phyloP scores from a whole-genome alignment of 2,797 vertebrate genomes.

The Limnodromus scolopaceus region DNA sequence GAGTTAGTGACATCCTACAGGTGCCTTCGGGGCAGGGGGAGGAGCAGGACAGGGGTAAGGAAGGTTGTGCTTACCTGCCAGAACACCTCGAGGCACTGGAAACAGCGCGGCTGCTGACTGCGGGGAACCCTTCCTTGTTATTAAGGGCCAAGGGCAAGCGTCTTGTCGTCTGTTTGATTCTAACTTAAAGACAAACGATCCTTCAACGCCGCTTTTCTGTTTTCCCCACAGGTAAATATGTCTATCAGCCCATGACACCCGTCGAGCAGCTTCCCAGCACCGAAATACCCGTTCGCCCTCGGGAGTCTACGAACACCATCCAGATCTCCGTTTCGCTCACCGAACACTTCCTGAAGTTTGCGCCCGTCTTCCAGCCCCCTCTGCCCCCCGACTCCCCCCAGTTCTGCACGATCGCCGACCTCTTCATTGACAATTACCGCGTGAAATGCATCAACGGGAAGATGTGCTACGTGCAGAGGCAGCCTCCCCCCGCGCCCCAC shows the following conservation, averaged over 20 bases:
- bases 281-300: conserved; percentile 82
- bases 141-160: background rate
- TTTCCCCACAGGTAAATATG: conserved; percentile 89
- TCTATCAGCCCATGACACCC: conserved; percentile 98
- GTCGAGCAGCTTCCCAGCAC: conserved; percentile 96
- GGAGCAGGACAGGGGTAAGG: background rate
- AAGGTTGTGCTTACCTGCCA: background rate
- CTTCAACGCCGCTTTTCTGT: background rate
- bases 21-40: background rate
- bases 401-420: conserved; percentile 93
- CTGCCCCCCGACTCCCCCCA: conserved; percentile 89
- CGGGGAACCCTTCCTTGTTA: fast-evolving
- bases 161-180: fast-evolving
- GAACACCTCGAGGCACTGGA: background rate
- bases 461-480: conserved; percentile 98
- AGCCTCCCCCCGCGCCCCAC: conserved; percentile 74
- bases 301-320: conserved; percentile 86
- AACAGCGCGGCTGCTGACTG: background rate
- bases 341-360: conserved; percentile 92
- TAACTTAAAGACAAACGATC: background rate
- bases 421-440: conserved; percentile 95
- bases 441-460: conserved; percentile 98
- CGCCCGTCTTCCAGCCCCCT: conserved; percentile 90
- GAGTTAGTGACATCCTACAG: background rate
- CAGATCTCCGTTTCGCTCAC: conserved; percentile 91